Base-by-base conservation (phyloP, 2,113 vertebrate species). In the Tamias sibiricus region DNA sequence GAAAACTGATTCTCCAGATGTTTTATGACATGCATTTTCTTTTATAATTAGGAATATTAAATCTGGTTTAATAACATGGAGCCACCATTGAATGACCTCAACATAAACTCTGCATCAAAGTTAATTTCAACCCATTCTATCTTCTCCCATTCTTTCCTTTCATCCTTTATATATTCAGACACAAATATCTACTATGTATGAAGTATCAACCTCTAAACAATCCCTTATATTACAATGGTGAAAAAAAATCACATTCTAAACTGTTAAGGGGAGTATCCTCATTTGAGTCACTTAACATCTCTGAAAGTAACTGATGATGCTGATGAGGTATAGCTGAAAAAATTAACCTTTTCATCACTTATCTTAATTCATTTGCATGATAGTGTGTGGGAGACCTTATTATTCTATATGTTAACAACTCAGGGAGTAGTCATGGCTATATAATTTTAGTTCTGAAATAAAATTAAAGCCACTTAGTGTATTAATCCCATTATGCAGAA, bases 41-140 rank as follows among this genome's bases (percentile, higher is more conserved):
- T 94, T 75, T 62, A 71, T 6, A 87, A 42, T 81, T 87, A 94
- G 1, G 5, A 83, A 82, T 44, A 10, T 62, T 85, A 82, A 62
- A 68, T 79, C 35, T 97, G 10, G 3, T 77, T 92, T 82, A 77
- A 76, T 92, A 47, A 92, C 12, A 19, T 49, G 24, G 24, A 96
- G 49, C 12, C 22, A 91, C 40, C 28, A 76, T 19, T 95, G 49
- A 54, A 85, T 37, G 2, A 10, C 52, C 28, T 66, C 52, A 40
- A 6, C 40, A 72, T 77, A 12, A 49, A 49, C 47, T 79, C 22
- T 66, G 44, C 16, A 42, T 89, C 19, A 85, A 76, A 90, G 13
- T 79, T 95, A 87, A 87, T 68, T 17, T 68, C 57, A 83, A 91
- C 54, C 54, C 3, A 59, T 87, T 89, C n/a, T 66, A 4, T 49